Percentiles rank a stretch among this genome's conserved stretches.
Conservation (phyloP, 30 jellyfish, hydroid and myxozoan genomes). For the Turritopsis rubra region DNA sequence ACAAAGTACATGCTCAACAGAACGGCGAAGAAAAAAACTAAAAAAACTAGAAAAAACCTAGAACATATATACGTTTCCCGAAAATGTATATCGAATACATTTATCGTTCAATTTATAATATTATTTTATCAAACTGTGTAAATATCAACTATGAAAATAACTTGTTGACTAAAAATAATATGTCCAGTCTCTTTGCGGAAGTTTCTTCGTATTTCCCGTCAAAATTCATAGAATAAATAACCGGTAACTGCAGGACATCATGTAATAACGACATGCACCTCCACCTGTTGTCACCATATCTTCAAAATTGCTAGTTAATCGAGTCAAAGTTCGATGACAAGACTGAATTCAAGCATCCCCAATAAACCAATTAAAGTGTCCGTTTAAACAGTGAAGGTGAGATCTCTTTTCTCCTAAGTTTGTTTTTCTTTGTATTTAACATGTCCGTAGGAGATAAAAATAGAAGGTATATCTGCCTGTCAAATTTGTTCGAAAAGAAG, state of each 20-base stretch:
- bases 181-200: no score
- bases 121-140: no score
- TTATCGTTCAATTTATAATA: no score
- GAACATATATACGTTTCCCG: background rate
- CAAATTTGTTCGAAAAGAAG: background rate
- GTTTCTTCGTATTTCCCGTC: no score
- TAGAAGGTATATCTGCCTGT: background rate
- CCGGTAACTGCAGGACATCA: background rate
- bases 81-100: background rate
- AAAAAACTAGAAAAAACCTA: background rate
- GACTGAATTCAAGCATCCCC: background rate
- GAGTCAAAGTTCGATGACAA: background rate
- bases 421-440: no score
- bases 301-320: background rate
- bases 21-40: background rate
- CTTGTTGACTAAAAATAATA: no score
- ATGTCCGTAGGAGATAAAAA: no score
- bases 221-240: background rate
- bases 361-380: background rate
- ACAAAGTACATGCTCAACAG: background rate
- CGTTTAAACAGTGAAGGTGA: background rate
- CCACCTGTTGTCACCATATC: background rate
- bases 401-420: background rate
- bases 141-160: no score
- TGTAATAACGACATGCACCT: background rate